Evolutionary conservation across 1,140 invertebrate genomes (phyloP), one percentile per base, ranked within the genome.

Genomic region (Onthophagus taurus): DNA sequence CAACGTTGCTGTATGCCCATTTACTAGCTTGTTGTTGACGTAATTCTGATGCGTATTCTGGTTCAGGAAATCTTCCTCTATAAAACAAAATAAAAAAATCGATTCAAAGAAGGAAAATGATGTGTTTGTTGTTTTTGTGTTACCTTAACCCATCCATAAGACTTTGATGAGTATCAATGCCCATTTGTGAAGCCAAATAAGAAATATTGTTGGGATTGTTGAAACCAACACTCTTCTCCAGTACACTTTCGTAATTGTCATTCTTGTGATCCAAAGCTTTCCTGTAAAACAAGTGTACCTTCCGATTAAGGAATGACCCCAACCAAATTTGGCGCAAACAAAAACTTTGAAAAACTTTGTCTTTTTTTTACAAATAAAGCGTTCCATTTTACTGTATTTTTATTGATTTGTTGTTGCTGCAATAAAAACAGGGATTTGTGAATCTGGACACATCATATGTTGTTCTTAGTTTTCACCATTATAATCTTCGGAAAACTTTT

Each of bases 1-100:
- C 84, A 14, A 94, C 89, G 59, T 83, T 89, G 56, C 85, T 80
- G 64, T 90, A 88, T 12, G 91, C 90, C 89, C 89, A 92, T 61
- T 90, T 89, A 55, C 81, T 85, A 16, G 89, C 88, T 69, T 96
- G 92, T 21, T 79, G 75, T 66, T 89, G 86, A 31, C 89, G 75
- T 47, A 96, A 68, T 63, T 88, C 83, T 53, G 74, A 75, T 33
- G 86, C 85, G 69, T 81, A 89, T 60, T 93, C 89, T 48, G 78
- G 71, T 42, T 81, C 75, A 21, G 83, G 75, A 61, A 89, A 89
- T 58, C 77, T 73, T 38, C 78, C 74, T 61, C 85, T 89, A 59
- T 48, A 41, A 51, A 17, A 7, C n/a, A 26, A 26, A n/a, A 36
- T 20, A 24, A 9, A 24, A 14, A 39, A 21, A n/a, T 23, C 21